Base-by-base conservation (phyloP, 1,140 invertebrate genomes). In the Tetramorium simillimum region DNA sequence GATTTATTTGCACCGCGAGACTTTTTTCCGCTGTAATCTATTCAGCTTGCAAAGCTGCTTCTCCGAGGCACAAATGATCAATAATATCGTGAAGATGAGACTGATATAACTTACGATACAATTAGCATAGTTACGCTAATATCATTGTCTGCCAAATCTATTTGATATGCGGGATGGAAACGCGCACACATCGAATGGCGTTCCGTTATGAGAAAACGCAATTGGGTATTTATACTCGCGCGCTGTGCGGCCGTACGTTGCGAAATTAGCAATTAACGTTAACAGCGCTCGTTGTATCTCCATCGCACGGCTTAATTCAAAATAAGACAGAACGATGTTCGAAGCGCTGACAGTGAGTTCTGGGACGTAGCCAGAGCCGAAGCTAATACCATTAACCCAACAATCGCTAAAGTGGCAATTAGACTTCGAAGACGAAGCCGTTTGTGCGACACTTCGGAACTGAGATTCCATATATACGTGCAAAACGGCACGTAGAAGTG, bases 351-450 rank as follows among this genome's bases (percentile, higher is more conserved):
- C 80, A 84, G 69, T 84, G 80, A 84, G 46, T 84, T 75, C 69
- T 84, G 80, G 80, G 80, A 75, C 24, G 53, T 60, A 84, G 80
- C 80, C 80, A 84, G 80, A 51, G 53, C 14, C 69, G 80, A 62
- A 75, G 80, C 69, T 84, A 75, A 84, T 84, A 84, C 80, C 80
- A 84, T 84, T 84, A 84, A 84, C 53, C 70, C 69, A 58, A 84
- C 69, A 84, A 84, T 84, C 70, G 80, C 80, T 84, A 84, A 84
- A 84, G 69, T 84, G 53, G 80, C 80, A 84, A 84, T 84, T 84
- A 84, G 80, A 84, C 80, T 84, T 84, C 40, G 80, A 84, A 73
- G 80, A 75, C 28, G 53, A 75, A 75, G 69, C 53, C 67, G 69
- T 84, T 60, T 82, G 14, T 24, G n/a, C 24, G 80, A 75, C 80